Evolutionary conservation across 2,113 vertebrate species (phyloP).

Genomic region (Callithrix jacchus): DNA sequence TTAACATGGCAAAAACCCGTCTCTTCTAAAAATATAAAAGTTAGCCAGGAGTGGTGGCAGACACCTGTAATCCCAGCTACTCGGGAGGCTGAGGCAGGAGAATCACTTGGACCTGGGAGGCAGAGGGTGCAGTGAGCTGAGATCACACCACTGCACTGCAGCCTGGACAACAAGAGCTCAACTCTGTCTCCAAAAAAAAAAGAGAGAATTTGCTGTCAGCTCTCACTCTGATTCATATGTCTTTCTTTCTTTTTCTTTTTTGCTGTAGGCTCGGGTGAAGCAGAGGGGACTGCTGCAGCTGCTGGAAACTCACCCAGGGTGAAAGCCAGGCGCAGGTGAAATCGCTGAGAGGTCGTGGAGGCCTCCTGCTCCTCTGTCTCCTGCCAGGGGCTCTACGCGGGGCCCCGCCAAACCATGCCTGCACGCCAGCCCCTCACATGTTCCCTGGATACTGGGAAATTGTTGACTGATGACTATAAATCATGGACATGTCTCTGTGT

Average conservation of each 20-base stretch:
- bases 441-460: too few species aligned
- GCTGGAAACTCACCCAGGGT: not conserved
- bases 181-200: too few species aligned
- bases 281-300: not conserved
- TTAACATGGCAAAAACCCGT: too few species aligned
- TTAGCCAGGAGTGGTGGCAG: too few species aligned
- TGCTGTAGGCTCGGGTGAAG: not conserved
- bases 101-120: too few species aligned
- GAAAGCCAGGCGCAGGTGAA: not conserved
- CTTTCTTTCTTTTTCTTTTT: not conserved
- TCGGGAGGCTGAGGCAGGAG: too few species aligned
- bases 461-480: not conserved
- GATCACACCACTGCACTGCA: rapidly evolving
- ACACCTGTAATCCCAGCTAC: too few species aligned
- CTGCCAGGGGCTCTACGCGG: not conserved
- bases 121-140: too few species aligned
- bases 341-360: not conserved
- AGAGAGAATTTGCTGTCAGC: too few species aligned
- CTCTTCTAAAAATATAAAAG: too few species aligned
- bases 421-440: not conserved
- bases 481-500: rapidly evolving
- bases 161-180: too few species aligned
- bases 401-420: too few species aligned
- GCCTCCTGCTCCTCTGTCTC: not conserved
- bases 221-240: not conserved